Evolutionary conservation across 1,140 invertebrate species (phyloP).

Genomic region (Brachionus calyciflorus): DNA sequence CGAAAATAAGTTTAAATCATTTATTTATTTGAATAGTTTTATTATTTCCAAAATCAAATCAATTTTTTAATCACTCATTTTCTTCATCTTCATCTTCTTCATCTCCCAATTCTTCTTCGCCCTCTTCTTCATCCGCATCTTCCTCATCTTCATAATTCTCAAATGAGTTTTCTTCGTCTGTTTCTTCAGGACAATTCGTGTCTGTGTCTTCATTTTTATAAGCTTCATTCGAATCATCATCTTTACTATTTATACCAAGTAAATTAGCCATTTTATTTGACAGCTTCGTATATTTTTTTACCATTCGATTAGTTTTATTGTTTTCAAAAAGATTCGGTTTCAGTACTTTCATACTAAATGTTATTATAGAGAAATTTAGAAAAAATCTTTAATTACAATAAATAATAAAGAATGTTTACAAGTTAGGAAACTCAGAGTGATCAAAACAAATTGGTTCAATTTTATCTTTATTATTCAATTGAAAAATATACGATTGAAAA

Average conservation of each 20-base stretch:
- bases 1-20: no score
- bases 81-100: slow-evolving; percentile 33
- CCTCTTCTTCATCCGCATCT: slow-evolving; percentile 5
- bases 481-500: not conserved
- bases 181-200: not conserved
- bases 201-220: slow-evolving; percentile 25
- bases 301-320: not conserved
- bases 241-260: not conserved
- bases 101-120: slow-evolving; percentile 7
- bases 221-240: not conserved
- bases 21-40: no score
- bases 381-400: not conserved
- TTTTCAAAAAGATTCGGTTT: not conserved
- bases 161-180: slow-evolving; percentile 36
- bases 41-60: no score
- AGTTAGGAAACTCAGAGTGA: slow-evolving; percentile 19
- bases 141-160: slow-evolving; percentile 40
- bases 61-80: not conserved
- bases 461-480: not conserved
- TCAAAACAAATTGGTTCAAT: slow-evolving; percentile 1
- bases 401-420: not conserved
- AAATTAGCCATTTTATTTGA: not conserved
- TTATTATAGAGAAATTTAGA: not conserved
- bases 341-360: not conserved
- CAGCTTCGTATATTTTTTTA: not conserved